Conservation (phyloP, 1,140 invertebrate genomes). For the Andricus grossulariae region DNA sequence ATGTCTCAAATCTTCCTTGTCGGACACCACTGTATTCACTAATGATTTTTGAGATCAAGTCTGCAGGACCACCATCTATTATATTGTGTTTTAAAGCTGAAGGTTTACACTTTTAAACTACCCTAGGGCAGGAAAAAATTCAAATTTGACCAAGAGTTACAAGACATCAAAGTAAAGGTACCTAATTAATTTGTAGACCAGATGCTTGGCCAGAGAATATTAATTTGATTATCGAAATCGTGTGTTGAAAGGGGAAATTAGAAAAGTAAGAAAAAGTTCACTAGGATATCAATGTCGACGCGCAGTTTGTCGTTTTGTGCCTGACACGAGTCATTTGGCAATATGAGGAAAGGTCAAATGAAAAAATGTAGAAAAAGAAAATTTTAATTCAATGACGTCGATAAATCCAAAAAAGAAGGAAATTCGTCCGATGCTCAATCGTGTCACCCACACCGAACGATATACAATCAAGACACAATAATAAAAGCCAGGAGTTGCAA, state of each 20-base stretch:
- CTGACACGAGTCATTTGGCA: slow-evolving; percentile 9
- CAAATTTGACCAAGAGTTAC: no score
- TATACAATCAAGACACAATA: slow-evolving; percentile 47
- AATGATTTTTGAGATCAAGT: no score
- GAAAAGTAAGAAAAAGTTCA: slow-evolving; percentile 8
- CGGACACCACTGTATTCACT: no score
- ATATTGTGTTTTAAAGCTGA: no score
- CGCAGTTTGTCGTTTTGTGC: slow-evolving; percentile 17
- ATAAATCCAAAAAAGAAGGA: neutral
- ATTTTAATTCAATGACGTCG: neutral
- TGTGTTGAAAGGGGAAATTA: neutral
- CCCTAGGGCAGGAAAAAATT: no score
- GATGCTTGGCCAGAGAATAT: no score
- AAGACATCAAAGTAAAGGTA: no score
- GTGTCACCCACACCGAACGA: slow-evolving; percentile 32
- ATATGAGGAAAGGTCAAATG: slow-evolving; percentile 19
- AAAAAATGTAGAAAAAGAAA: neutral
- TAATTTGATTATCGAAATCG: neutral
- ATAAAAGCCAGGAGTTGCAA: slow-evolving; percentile 29
- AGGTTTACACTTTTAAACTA: no score
- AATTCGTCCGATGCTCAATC: slow-evolving; percentile 11
- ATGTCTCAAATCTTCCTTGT: no score
- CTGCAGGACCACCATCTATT: no score
- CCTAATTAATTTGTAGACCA: no score
- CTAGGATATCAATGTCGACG: slow-evolving; percentile 1